Evolutionary conservation across 2,888 invertebrate genomes (phyloP), one percentile per base, ranked within the genome.

Genomic region (Idaea biselata): DNA sequence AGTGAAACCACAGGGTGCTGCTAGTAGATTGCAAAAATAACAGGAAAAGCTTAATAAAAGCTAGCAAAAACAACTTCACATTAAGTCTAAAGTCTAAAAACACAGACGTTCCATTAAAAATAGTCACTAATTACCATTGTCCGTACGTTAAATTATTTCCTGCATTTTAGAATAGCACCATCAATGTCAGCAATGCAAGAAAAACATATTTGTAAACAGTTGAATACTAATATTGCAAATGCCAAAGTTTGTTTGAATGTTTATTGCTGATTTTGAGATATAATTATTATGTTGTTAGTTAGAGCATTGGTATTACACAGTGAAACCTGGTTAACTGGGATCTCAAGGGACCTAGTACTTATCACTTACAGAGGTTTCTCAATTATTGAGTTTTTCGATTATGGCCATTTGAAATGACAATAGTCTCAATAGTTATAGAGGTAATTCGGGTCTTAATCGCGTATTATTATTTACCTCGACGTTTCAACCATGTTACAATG

Each of bases 11-110:
- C 33, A 11, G 33, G 14, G 33, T 11, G 33, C 7, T 5, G 33
- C 33, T 33, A 33, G 33, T 33, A 44, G 14, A 44, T 44, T 44
- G 11, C 0, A 53, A 11, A 11, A 16, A 18, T 18, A 16, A 55
- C 54, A 60, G 53, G 60, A 59, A 44, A 8, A 44, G 14, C 14
- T 44, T 11, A 44, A 32, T 32, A 32, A 44, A 44, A 44, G 8
- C 44, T 44, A 44, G 44, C 44, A 44, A 44, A 44, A 44, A 44
- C 44, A 44, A 44, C 11, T 44, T 44, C 8, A 44, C 44, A 44
- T 44, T 8, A 44, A 44, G 44, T 44, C 44, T 44, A 44, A 44
- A 44, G 44, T 44, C 44, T 44, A 44, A 44, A 25, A 44, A 44
- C 44, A 44, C 44, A 44, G 44, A 44, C 44, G 44, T 44, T 44